Conservation (phyloP, 2,113 vertebrate genomes). For the Nerophis ophidion region DNA sequence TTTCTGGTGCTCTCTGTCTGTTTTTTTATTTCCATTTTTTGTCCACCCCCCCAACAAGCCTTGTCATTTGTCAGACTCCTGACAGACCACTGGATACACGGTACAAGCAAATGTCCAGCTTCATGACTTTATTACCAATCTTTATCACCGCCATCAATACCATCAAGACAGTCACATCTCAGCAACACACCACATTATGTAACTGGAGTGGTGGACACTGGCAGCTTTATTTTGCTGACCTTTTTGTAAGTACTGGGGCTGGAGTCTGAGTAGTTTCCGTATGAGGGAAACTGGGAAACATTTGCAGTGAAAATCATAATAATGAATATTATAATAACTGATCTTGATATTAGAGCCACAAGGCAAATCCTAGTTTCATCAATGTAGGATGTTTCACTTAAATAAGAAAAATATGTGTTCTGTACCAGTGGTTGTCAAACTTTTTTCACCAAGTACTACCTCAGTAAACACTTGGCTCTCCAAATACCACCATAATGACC, state of each 20-base stretch:
- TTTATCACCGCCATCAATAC: constrained; percentile 67
- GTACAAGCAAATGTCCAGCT: constrained; percentile 49
- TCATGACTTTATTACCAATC: constrained; percentile 61
- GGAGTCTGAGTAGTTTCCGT: too few relatives aligned
- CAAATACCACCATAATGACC: too few relatives aligned
- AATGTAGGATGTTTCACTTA: not conserved
- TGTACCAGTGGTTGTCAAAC: too few relatives aligned
- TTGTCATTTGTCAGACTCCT: constrained; percentile 56
- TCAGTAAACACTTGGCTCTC: too few relatives aligned
- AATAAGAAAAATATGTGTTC: not conserved
- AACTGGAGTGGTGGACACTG: constrained; percentile 10
- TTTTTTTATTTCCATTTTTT: constrained; percentile 57
- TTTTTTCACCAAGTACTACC: too few relatives aligned
- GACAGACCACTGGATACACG: constrained; percentile 58
- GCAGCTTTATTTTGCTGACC: constrained; percentile 1
- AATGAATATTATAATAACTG: constrained; percentile 50
- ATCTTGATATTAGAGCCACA: constrained; percentile 41
- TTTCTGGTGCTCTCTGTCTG: constrained; percentile 37
- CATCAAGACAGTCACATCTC: constrained; percentile 38
- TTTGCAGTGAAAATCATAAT: constrained; percentile 78
- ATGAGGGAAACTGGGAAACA: constrained; percentile 75
- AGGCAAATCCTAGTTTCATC: not conserved
- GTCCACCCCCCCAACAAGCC: constrained; percentile 41
- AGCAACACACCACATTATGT: constrained; percentile 15
- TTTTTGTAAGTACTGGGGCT: not conserved